Evolutionary conservation across 1,140 invertebrate genomes (phyloP).

Genomic region (Drosophila parvula): DNA sequence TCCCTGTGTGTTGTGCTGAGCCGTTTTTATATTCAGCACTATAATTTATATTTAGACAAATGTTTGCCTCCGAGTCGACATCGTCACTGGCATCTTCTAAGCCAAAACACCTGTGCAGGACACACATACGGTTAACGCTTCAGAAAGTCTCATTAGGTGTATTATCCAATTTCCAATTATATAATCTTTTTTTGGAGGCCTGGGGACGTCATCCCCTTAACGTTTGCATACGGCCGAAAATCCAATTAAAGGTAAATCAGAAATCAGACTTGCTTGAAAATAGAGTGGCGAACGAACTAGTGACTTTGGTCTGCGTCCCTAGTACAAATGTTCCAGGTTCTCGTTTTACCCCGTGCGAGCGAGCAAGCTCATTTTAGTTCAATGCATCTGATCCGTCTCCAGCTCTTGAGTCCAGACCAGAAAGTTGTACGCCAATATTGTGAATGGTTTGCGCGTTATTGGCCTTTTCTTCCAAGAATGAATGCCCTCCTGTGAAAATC

Average conservation of each 20-base stretch:
- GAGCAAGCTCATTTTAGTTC: neutral
- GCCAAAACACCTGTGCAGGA: slow-evolving; percentile 59
- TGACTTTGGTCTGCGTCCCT: neutral
- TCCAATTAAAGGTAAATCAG: neutral
- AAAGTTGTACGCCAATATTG: slow-evolving; percentile 30
- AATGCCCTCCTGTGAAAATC: slow-evolving; percentile 56
- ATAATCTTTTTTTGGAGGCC: neutral
- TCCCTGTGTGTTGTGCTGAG: slow-evolving; percentile 13
- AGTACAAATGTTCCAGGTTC: neutral
- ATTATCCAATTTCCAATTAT: neutral
- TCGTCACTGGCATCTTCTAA: slow-evolving; percentile 22
- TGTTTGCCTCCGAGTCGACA: slow-evolving; percentile 38
- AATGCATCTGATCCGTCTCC: slow-evolving; percentile 20
- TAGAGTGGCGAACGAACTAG: neutral
- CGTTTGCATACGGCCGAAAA: neutral
- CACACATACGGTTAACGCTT: slow-evolving; percentile 5
- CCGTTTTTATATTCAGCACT: slow-evolving; percentile 21
- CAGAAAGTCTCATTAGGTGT: neutral
- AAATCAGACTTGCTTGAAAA: neutral
- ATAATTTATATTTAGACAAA: slow-evolving; percentile 58
- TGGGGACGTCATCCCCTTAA: neutral
- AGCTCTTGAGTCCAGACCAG: neutral
- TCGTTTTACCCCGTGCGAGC: no score
- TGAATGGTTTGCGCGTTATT: slow-evolving; percentile 43
- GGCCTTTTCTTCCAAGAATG: slow-evolving; percentile 58